A percentile compares a stretch with the other conserved stretches of the same genome.
Evolutionary conservation across 2,797 vertebrate species (phyloP).

Genomic region (Ctenopoma kingsleyae): DNA sequence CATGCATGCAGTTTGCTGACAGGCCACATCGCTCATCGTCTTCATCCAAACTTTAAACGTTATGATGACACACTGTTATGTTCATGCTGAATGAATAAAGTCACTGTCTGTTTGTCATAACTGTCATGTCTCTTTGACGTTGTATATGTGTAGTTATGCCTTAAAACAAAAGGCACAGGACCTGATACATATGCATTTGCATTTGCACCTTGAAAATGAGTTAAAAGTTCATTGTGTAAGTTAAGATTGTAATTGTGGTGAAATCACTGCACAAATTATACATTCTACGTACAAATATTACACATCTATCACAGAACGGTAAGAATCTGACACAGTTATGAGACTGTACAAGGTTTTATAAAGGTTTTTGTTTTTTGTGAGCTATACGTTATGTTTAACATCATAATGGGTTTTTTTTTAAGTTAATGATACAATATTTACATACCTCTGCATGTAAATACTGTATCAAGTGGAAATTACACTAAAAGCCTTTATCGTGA

Average conservation of each 20-base stretch:
- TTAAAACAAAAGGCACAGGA: background rate
- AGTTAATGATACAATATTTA: too few relatives aligned
- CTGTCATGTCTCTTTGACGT: constrained; percentile 12
- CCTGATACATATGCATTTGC: background rate
- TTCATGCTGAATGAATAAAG: constrained; percentile 4
- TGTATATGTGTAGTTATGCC: background rate
- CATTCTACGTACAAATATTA: too few relatives aligned
- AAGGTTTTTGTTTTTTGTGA: too few relatives aligned
- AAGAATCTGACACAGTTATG: background rate
- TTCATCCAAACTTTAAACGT: constrained; percentile 22
- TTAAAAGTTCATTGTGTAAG: background rate
- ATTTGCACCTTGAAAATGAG: constrained; percentile 13
- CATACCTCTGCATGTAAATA: too few relatives aligned
- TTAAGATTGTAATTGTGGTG: background rate
- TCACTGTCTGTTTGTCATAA: background rate
- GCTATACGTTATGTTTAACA: too few relatives aligned
- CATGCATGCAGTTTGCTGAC: constrained; percentile 17
- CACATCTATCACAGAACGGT: too few relatives aligned
- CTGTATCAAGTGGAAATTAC: background rate
- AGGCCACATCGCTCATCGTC: constrained; percentile 17
- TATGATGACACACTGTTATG: constrained; percentile 16
- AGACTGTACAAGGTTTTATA: too few relatives aligned
- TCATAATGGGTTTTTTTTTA: too few relatives aligned
- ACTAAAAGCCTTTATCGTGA: background rate
- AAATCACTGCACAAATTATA: too few relatives aligned